Evolutionary conservation across 1,140 invertebrate species (phyloP), one percentile per base, ranked within the genome.

Genomic region (Pectinophora gossypiella): DNA sequence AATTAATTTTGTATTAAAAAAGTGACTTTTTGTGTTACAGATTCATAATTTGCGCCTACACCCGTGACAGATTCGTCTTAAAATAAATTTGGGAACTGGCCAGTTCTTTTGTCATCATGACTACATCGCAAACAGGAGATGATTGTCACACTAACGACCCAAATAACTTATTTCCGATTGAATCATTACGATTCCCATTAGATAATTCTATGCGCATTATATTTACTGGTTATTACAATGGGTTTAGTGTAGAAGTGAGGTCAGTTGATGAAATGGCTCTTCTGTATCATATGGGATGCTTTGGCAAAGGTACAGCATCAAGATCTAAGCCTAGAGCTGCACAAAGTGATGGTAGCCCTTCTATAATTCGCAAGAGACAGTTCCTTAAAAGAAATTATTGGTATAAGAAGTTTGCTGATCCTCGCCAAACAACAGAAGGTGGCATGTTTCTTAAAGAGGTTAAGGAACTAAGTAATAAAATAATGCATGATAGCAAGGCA

Each of bases 221-320:
- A 42, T 92, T 91, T 68, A 90, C 89, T 46, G 92, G 91, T 13
- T 78, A 89, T 60, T 92, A 91, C 50, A 93, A 92, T 74, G 91
- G 92, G 1, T 80, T 91, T 51, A 90, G 89, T 57, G 91, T 94
- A 1, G 91, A 91, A 59, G 85, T 95, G 36, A 85, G 74, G 13
- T 86, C 93, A 59, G 59, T 80, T 9, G 83, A 90, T 38, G 90
- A 92, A 65, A 91, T 94, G 66, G 77, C 82, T 63, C 78, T 86
- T 2, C 61, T 95, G 4, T 89, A 93, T 80, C 90, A 91, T 21
- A 93, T 92, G 90, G 93, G 94, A 7, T 93, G 89, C 76, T 95
- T 93, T 87, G 94, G 94, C 1, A 94, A 94, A 88, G 92, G 92
- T 21, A 91, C 90, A 22, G 69, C 89, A 9, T 94, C 92, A 0